A percentile compares a stretch with the other conserved stretches of the same genome.
These are phyloP conservation scores for Epinephelus moara DNA, from an alignment of 2,113 vertebrate genomes.

Conservation along the genomic window DNA sequence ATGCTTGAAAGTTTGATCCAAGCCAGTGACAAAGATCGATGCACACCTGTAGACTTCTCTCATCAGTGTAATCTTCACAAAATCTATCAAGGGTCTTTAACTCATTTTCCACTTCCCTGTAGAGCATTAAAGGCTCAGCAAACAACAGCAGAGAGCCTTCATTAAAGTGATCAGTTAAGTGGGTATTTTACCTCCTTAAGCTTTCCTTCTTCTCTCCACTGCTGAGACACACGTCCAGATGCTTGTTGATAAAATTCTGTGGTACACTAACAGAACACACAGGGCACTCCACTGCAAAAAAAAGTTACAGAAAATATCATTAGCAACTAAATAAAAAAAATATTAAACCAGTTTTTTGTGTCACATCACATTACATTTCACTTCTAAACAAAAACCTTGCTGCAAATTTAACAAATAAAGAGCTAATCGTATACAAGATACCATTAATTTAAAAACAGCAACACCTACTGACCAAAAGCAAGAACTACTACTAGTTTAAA, in stretches of 20 bases:
- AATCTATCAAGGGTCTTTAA: background rate
- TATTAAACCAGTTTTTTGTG: too few species aligned
- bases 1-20: background rate
- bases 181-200: constrained; percentile 89
- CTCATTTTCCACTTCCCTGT: background rate
- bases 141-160: background rate
- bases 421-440: background rate
- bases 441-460: background rate
- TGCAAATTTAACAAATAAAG: background rate
- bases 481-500: background rate
- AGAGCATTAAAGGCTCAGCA: background rate
- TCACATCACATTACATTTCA: background rate
- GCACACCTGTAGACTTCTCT: background rate
- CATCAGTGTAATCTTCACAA: background rate
- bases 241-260: constrained; percentile 91
- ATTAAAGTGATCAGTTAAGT: background rate
- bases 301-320: background rate
- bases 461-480: background rate
- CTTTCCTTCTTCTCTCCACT: constrained; percentile 93
- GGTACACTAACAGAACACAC: constrained; percentile 89
- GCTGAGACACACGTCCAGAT: constrained; percentile 91
- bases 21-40: background rate
- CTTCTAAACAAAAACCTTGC: background rate
- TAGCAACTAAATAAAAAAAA: background rate
- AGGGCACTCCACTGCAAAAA: constrained; percentile 91